phyloP scores from a whole-genome alignment of 2,797 vertebrate genomes.

The Pangasius djambal region DNA sequence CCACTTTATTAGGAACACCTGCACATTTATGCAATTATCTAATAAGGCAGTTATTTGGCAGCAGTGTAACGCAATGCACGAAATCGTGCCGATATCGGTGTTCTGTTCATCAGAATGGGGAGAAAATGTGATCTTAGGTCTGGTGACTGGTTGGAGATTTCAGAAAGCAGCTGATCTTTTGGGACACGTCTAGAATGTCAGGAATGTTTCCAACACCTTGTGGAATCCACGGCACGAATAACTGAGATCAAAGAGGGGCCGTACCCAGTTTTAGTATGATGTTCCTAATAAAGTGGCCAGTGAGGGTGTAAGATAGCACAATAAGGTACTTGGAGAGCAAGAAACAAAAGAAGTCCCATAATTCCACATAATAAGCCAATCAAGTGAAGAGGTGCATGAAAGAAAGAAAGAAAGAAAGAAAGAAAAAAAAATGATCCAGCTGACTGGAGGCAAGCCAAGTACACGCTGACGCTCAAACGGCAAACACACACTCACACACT shows the following conservation, averaged over 20 bases:
- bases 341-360: neutral
- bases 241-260: neutral
- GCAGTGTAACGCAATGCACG: neutral
- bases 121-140: too few relatives aligned
- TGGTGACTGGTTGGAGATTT: too few relatives aligned
- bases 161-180: neutral
- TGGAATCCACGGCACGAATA: neutral
- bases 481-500: conserved; percentile 79
- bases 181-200: neutral
- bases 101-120: neutral
- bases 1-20: neutral
- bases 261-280: too few relatives aligned
- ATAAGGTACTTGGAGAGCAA: neutral
- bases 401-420: neutral
- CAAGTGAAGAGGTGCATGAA: conserved; percentile 65
- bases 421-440: conserved; percentile 54
- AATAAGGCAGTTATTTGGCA: neutral
- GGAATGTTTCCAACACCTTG: neutral
- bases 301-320: neutral
- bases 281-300: neutral
- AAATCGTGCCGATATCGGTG: too few relatives aligned
- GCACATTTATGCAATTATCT: neutral
- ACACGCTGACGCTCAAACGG: conserved; percentile 84
- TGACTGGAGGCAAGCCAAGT: conserved; percentile 88
- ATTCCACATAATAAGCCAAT: conserved; percentile 72